phyloP scores from a whole-genome alignment of 2,797 vertebrate genomes.

The Lacerta bilineata region DNA sequence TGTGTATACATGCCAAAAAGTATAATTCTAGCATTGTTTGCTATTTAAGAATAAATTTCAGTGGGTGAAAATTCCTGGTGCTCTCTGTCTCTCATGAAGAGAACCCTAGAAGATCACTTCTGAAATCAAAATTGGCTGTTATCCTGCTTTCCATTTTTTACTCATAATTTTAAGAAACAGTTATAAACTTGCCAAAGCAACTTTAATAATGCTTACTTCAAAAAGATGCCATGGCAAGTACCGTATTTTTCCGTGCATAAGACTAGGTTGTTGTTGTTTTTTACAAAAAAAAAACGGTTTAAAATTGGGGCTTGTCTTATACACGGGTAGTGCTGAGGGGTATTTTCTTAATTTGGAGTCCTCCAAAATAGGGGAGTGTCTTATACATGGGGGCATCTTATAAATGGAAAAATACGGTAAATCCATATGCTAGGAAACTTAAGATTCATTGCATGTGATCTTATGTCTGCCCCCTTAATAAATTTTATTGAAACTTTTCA shows the following conservation, averaged over 20 bases:
- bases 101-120: not conserved
- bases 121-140: not conserved
- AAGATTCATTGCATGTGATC: not conserved
- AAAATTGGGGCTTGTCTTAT: no score
- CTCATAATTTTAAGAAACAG: not conserved
- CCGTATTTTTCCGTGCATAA: no score
- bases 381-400: no score
- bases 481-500: no score
- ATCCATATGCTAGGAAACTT: not conserved
- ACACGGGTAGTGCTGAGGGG: no score
- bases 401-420: no score
- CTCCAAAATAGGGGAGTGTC: no score
- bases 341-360: no score
- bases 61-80: not conserved
- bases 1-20: not conserved
- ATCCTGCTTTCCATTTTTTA: not conserved
- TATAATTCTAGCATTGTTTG: not conserved
- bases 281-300: no score
- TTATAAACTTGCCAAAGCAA: not conserved
- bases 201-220: not conserved
- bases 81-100: not conserved
- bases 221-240: slow-evolving; percentile 8
- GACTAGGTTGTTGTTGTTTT: no score
- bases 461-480: not conserved
- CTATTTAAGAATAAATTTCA: slow-evolving; percentile 15